phyloP scores from a whole-genome alignment of 2,113 vertebrate genomes.

The Bolborhynchus lineola region DNA sequence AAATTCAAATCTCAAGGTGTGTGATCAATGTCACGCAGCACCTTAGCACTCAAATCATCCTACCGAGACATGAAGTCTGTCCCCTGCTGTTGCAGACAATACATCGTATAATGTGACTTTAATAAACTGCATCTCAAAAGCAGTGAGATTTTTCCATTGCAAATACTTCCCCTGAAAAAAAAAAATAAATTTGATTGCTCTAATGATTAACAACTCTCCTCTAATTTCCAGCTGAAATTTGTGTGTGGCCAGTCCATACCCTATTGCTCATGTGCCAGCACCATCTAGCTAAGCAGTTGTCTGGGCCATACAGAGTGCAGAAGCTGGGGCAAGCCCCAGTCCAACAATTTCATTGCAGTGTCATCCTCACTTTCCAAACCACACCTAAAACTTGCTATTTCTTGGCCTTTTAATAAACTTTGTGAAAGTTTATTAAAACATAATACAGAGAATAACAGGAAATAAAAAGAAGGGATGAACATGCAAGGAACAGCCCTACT shows the following conservation, averaged over 20 bases:
- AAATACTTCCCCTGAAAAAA: neutral
- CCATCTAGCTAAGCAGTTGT: neutral
- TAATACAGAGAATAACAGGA: neutral
- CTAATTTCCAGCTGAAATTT: neutral
- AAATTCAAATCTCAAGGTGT: slow-evolving; percentile 33
- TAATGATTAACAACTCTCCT: neutral
- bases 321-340: neutral
- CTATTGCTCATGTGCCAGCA: neutral
- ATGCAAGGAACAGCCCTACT: neutral
- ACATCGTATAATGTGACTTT: neutral
- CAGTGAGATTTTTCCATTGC: neutral
- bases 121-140: neutral
- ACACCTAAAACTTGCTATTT: neutral
- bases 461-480: neutral
- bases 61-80: slow-evolving; percentile 15
- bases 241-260: neutral
- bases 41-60: neutral
- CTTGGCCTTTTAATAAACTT: neutral
- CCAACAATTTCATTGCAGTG: neutral
- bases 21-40: slow-evolving; percentile 27
- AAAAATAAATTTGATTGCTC: neutral
- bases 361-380: neutral
- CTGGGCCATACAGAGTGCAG: neutral
- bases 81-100: neutral
- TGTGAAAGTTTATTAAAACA: neutral